Evolutionary conservation across 2,888 invertebrate genomes (phyloP), one percentile per base, ranked within the genome.

Genomic region (Tipula helvola): DNA sequence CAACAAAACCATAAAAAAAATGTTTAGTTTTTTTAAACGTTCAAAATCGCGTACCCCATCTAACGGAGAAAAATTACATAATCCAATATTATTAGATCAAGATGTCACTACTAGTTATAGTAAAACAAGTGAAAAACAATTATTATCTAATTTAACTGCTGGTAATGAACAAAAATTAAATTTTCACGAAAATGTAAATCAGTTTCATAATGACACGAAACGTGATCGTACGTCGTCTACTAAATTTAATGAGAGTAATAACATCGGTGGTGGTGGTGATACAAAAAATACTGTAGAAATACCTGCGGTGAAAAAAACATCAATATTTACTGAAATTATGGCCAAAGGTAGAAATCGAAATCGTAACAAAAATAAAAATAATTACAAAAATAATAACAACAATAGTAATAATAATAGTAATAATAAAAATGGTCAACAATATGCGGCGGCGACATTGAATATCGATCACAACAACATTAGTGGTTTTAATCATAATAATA

Each of bases 331-430:
- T 89, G 90, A 90, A 88, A 90, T 90, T 89, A 91, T 91, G 91
- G 91, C 91, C 88, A 91, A 91, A 88, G 91, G 91, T 90, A 91
- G 91, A 89, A 90, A 91, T 89, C 90, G 91, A 87, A 90, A 90
- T 88, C 90, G 90, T 28, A 89, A 90, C 87, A 89, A 89, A 86
- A 87, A 88, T 42, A 87, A 87, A 42, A 87, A 85, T 84, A 88
- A 87, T 86, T 86, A 87, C 57, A 86, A 83, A 13, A 87, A 89
- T 44, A 86, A 44, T 86, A 42, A 52, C 13, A 86, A 47, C 12
- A 86, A 86, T 36, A 36, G 36, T 47, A 86, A 36, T 52, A 52
- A 36, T 52, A 28, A 28, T 28, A 28, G 2, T 28, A 28, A 28
- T 28, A 86, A 86, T 86, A 8, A 86, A 52, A 86, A 16, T 52